phyloP scores from a whole-genome alignment of 2,888 invertebrate genomes.

The Nephrotoma flavescens region DNA sequence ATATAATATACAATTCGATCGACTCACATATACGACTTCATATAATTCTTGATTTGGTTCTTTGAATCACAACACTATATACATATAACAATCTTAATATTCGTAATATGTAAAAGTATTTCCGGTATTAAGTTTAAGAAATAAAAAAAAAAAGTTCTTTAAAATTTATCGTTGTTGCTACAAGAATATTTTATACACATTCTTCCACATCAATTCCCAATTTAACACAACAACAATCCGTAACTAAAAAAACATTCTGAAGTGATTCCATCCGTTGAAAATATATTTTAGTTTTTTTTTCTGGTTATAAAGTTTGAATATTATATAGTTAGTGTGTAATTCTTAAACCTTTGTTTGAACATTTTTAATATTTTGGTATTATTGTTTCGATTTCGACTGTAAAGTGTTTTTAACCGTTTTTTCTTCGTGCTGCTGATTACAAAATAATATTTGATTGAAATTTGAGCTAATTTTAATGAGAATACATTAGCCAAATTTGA shows the following conservation, averaged over 20 bases:
- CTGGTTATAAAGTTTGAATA: background rate
- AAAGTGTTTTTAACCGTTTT: background rate
- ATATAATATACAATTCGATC: background rate
- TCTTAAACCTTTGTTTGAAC: background rate
- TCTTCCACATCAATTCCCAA: background rate
- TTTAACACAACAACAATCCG: background rate
- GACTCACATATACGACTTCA: background rate
- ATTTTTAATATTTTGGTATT: background rate
- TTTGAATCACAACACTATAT: background rate
- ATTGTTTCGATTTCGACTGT: background rate
- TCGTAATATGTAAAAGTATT: background rate
- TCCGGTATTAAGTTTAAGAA: background rate
- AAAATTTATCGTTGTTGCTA: background rate
- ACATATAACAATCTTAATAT: background rate
- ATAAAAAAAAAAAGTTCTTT: background rate
- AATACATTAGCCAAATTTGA: too few relatives aligned
- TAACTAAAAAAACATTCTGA: background rate
- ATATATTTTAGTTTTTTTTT: background rate
- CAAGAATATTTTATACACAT: background rate
- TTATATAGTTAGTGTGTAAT: background rate
- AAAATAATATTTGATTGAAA: too few relatives aligned
- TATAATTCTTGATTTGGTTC: background rate
- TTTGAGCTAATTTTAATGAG: too few relatives aligned
- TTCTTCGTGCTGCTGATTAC: too few relatives aligned
- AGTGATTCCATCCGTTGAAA: background rate